These are phyloP conservation scores for Aporrectodea caliginosa DNA, from an alignment of 1,140 invertebrate species.

Conservation along the genomic window DNA sequence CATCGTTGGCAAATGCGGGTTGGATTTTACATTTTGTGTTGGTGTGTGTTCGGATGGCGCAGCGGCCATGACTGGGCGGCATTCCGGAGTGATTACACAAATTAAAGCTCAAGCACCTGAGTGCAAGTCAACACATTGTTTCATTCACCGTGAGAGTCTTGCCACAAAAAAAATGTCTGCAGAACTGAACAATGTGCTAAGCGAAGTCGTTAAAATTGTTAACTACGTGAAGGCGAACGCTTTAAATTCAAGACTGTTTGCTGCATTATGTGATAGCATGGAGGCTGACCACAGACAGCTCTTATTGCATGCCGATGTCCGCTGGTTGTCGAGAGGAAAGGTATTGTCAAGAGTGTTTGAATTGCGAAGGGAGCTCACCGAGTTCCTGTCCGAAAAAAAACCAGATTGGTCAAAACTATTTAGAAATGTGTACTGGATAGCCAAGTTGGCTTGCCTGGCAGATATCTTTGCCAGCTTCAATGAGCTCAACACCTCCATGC, in stretches of 20 bases:
- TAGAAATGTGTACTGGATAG: conserved; percentile 17
- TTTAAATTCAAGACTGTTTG: conserved; percentile 23
- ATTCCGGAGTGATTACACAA: conserved; percentile 19
- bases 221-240: conserved; percentile 22
- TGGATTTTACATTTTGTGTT: neutral
- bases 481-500: conserved; percentile 16
- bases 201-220: conserved; percentile 23
- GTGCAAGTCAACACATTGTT: conserved; percentile 20
- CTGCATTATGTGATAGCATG: conserved; percentile 23
- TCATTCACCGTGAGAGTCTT: conserved; percentile 26
- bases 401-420: neutral
- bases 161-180: conserved; percentile 25
- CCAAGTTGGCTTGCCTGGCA: conserved; percentile 17
- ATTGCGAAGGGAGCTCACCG: neutral
- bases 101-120: conserved; percentile 21
- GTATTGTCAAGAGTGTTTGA: neutral
- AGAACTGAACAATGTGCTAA: conserved; percentile 28
- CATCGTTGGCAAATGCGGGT: neutral
- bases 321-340: conserved; percentile 11
- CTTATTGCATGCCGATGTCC: conserved; percentile 12
- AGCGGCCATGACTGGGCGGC: conserved; percentile 10
- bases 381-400: neutral
- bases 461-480: conserved; percentile 19
- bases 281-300: conserved; percentile 23
- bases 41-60: neutral